phyloP scores from a whole-genome alignment of 2,888 invertebrate genomes.

The Ctenicera cuprea region DNA sequence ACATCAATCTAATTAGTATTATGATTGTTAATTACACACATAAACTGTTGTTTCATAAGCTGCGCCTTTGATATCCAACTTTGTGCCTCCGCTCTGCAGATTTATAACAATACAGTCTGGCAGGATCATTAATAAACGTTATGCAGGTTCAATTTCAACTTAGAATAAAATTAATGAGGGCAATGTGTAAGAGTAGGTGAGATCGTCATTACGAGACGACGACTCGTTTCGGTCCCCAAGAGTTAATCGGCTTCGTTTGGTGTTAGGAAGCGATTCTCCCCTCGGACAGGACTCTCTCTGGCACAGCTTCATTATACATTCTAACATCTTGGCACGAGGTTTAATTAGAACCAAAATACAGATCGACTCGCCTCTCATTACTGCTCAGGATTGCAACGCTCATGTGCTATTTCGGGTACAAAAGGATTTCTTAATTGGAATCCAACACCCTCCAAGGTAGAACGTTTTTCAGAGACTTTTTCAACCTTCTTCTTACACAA shows the following conservation, averaged over 20 bases:
- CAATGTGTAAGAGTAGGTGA: constrained; percentile 57
- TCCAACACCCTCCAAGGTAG: constrained; percentile 24
- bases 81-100: constrained; percentile 43
- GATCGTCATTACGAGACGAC: constrained; percentile 58
- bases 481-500: not conserved
- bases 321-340: constrained; percentile 58
- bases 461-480: not conserved
- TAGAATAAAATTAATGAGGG: constrained; percentile 60
- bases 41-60: constrained; percentile 44
- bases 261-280: constrained; percentile 54
- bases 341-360: constrained; percentile 59
- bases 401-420: constrained; percentile 51
- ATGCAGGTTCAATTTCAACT: constrained; percentile 54
- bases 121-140: constrained; percentile 56
- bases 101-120: constrained; percentile 47
- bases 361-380: constrained; percentile 53
- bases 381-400: constrained; percentile 48
- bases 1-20: constrained; percentile 50
- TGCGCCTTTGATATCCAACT: constrained; percentile 38
- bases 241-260: constrained; percentile 64
- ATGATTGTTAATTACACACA: constrained; percentile 52
- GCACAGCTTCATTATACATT: constrained; percentile 61
- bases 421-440: constrained; percentile 51
- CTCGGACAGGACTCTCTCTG: constrained; percentile 55
- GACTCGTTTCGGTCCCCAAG: constrained; percentile 54